These are phyloP conservation scores for Remorina albescens DNA, from an alignment of 2,797 vertebrate species.

Conservation along the genomic window DNA sequence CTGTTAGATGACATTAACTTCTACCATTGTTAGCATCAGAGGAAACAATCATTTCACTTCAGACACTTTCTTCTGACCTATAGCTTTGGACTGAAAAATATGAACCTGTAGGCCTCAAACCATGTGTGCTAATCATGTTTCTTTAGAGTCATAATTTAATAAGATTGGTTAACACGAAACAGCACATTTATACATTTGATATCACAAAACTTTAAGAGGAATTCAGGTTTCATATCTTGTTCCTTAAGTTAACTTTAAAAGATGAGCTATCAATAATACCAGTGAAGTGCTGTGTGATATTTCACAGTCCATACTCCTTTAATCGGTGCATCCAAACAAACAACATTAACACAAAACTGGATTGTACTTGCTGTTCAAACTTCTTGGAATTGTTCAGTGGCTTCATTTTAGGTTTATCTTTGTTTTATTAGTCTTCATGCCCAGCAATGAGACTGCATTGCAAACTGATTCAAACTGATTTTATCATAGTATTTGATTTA, in stretches of 20 bases:
- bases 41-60: background rate
- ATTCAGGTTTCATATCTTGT: background rate
- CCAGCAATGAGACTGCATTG: background rate
- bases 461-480: no score
- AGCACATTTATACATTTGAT: background rate
- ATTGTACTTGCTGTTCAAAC: background rate
- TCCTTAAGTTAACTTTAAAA: background rate
- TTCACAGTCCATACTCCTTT: background rate
- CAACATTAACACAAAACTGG: no score
- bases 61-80: no score
- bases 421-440: background rate
- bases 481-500: no score
- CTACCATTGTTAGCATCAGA: background rate
- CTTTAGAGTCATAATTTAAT: background rate
- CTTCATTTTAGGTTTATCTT: background rate
- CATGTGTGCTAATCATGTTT: background rate
- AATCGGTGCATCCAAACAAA: background rate
- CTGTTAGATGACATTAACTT: conserved; percentile 1
- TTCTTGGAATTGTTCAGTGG: background rate
- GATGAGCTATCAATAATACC: no score
- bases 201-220: background rate
- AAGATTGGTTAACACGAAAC: background rate
- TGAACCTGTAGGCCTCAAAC: background rate
- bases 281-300: background rate
- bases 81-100: no score